Evolutionary conservation across 2,888 invertebrate species (phyloP), one percentile per base, ranked within the genome.

Genomic region (Caenorhabditis afra): DNA sequence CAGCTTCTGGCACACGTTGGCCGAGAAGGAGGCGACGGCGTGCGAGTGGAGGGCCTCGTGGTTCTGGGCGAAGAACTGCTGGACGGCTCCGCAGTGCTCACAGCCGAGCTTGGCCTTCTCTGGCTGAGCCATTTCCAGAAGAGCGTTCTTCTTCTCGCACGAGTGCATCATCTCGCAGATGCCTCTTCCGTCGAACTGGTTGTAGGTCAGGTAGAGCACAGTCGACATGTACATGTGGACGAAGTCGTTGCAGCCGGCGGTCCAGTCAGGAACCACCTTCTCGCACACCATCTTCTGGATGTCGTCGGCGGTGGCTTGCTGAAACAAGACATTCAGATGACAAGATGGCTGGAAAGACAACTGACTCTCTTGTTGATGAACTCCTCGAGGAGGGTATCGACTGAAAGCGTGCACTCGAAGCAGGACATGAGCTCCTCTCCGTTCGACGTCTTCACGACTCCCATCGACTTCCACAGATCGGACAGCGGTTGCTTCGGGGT

Each of bases 211-310:
- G 50, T 65, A 77, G 37, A 86, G 81, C 12, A 81, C 81, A 10
- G 86, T 78, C 1, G 81, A 78, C 44, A 81, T 68, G 68, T 86
- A 86, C 74, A 83, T 68, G 44, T 78, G 65, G 22, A 82, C 23
- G 70, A 86, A 86, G 39, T 79, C 79, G 45, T 87, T 70, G 45
- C 79, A 79, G 49, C 79, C 79, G 12, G 14, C 50, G 0, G 20
- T 80, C 83, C 55, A 77, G 49, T 44, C 41, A 3, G 11, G 70
- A 4, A 50, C 45, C 4, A 79, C 57, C 23, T 79, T 75, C 14
- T 37, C 55, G 57, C 86, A 86, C 10, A 77, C 80, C 3, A 18
- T 47, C 1, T 23, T 44, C 52, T 74, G 82, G 14, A 85, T 68
- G 45, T 82, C 85, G 12, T 61, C 70, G 52, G 82, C 81, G 20